Conservation (phyloP, 2,797 vertebrate genomes). For the Heteromormyrus szaboi region DNA sequence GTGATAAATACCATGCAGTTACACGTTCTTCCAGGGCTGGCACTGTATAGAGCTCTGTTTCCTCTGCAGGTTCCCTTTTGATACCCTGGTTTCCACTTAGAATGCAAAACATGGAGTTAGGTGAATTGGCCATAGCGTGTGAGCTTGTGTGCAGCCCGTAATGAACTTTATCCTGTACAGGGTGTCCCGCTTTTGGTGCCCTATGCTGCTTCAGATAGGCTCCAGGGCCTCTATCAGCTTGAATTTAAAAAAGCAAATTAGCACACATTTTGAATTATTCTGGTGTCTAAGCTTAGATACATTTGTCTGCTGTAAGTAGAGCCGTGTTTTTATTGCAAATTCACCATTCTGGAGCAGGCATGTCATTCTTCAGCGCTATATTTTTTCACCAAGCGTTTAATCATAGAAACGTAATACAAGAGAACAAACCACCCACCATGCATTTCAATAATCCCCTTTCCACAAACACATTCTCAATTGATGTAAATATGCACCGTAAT, state of each 20-base stretch:
- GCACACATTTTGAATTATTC: not conserved
- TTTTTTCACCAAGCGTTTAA: not conserved
- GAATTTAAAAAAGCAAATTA: not conserved
- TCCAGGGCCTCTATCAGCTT: not conserved
- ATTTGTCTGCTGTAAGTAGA: not conserved
- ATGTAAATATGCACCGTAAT: not conserved
- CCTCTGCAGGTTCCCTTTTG: not conserved
- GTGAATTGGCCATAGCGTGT: not conserved
- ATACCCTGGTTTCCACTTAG: not conserved
- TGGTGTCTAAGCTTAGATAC: not conserved
- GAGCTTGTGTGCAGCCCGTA: not conserved
- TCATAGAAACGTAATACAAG: not conserved
- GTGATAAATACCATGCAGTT: not conserved
- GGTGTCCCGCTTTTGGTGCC: not conserved
- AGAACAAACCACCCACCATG: not conserved
- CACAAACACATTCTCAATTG: not conserved
- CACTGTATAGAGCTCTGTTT: too few relatives aligned
- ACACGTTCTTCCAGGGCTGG: not conserved
- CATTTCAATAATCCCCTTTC: not conserved
- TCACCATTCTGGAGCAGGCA: not conserved
- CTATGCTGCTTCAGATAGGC: not conserved
- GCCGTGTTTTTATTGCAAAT: not conserved
- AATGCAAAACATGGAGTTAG: not conserved
- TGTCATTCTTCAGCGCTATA: not conserved
- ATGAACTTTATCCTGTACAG: not conserved